These are phyloP conservation scores for Molossus molossus DNA, from an alignment of 2,797 vertebrate species.

Conservation along the genomic window DNA sequence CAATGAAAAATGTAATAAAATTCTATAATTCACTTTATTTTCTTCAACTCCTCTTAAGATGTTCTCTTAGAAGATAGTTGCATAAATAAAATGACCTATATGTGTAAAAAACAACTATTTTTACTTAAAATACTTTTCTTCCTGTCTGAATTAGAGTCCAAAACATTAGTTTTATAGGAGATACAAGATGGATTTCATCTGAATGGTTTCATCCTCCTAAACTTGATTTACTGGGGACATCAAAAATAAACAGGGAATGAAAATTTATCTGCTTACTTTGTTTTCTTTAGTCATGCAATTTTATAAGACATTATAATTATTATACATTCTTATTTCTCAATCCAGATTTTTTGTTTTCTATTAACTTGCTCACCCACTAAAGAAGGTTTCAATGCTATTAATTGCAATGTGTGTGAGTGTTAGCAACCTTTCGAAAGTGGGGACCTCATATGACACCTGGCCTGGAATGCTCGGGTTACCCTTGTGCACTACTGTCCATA, in stretches of 20 bases:
- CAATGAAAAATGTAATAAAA: conserved; percentile 84
- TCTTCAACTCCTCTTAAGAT: conserved; percentile 67
- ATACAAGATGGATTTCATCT: conserved; percentile 80
- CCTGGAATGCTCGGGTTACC: neutral
- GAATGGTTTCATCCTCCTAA: conserved; percentile 72
- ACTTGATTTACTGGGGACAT: conserved; percentile 70
- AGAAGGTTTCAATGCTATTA: conserved; percentile 47
- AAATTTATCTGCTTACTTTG: conserved; percentile 42
- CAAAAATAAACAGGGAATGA: conserved; percentile 74
- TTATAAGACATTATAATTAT: conserved; percentile 21
- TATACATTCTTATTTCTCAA: conserved; percentile 33
- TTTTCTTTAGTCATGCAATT: conserved; percentile 69
- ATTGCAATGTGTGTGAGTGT: neutral
- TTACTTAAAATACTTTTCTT: conserved; percentile 85
- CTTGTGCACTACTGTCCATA: neutral
- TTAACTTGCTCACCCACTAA: conserved; percentile 23
- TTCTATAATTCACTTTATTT: conserved; percentile 83
- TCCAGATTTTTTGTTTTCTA: conserved; percentile 63
- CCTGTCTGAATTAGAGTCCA: conserved; percentile 70
- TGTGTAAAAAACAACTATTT: conserved; percentile 78
- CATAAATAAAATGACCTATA: conserved; percentile 85
- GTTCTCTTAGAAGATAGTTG: conserved; percentile 54
- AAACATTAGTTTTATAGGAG: conserved; percentile 82
- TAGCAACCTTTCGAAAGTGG: neutral
- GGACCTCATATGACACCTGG: neutral